Percentiles rank a stretch among this genome's conserved stretches.
Evolutionary conservation across 2,113 vertebrate species (phyloP).

Genomic region (Chaetorhynchus papuensis): DNA sequence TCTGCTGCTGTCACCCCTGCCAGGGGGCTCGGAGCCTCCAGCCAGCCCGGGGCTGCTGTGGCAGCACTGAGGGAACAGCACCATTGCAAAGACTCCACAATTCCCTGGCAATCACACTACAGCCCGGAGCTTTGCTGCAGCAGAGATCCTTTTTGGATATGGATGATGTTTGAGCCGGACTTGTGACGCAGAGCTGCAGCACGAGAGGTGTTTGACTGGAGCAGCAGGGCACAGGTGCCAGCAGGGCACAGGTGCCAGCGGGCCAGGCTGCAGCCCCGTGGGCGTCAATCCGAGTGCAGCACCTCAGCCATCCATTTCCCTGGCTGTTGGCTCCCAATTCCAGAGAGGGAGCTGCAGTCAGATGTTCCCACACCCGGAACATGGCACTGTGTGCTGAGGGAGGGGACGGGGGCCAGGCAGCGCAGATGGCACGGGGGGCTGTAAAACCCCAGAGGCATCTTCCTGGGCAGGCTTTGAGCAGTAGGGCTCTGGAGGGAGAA

Average conservation of each 20-base stretch:
- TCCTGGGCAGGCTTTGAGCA: background rate
- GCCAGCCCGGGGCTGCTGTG: background rate
- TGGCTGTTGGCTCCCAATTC: accelerated
- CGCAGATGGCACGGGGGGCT: background rate
- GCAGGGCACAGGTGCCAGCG: background rate
- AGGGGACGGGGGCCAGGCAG: background rate
- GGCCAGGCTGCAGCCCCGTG: background rate
- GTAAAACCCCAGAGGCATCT: background rate
- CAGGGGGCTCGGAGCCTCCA: background rate
- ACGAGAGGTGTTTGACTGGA: background rate
- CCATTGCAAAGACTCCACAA: background rate
- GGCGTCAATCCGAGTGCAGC: background rate
- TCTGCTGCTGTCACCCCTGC: background rate
- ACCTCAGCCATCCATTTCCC: background rate
- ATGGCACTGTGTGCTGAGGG: background rate
- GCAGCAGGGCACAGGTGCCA: background rate
- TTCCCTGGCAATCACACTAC: background rate
- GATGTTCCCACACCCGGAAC: background rate
- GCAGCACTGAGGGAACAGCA: background rate
- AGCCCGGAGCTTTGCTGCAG: background rate
- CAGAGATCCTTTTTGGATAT: background rate
- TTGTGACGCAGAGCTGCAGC: background rate
- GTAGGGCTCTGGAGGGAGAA: background rate
- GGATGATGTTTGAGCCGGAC: background rate
- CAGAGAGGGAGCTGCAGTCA: background rate